These are phyloP conservation scores for Cherax destructor DNA, from an alignment of 1,140 invertebrate genomes.

Conservation along the genomic window DNA sequence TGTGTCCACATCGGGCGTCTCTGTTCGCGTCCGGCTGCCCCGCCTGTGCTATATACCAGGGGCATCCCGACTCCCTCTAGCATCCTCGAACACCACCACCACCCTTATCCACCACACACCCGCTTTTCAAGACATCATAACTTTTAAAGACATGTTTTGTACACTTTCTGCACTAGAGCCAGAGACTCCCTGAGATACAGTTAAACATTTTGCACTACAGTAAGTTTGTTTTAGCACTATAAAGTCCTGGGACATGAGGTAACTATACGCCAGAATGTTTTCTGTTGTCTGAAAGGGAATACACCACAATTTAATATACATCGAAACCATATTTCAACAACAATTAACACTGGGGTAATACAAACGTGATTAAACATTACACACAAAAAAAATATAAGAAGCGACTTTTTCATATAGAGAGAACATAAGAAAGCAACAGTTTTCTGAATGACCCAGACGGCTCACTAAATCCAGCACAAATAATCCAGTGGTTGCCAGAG, in stretches of 20 bases:
- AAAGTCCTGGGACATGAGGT: conserved; percentile 5
- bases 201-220: background rate
- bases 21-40: conserved; percentile 59
- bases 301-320: background rate
- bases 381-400: no score
- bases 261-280: background rate
- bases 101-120: background rate
- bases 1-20: conserved; percentile 70
- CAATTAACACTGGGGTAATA: no score
- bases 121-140: conserved; percentile 22
- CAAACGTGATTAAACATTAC: no score
- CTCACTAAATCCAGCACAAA: no score
- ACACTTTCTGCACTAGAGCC: conserved; percentile 1
- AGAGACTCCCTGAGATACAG: background rate
- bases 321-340: no score
- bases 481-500: no score
- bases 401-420: no score
- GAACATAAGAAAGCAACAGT: no score
- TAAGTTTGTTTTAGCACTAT: background rate
- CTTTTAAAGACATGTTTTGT: background rate
- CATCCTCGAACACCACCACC: conserved; percentile 42
- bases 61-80: conserved; percentile 65
- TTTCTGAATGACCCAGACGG: no score
- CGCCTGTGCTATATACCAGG: conserved; percentile 49
- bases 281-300: background rate